phyloP scores from a whole-genome alignment of 2,797 vertebrate genomes.

The Chelonia mydas region DNA sequence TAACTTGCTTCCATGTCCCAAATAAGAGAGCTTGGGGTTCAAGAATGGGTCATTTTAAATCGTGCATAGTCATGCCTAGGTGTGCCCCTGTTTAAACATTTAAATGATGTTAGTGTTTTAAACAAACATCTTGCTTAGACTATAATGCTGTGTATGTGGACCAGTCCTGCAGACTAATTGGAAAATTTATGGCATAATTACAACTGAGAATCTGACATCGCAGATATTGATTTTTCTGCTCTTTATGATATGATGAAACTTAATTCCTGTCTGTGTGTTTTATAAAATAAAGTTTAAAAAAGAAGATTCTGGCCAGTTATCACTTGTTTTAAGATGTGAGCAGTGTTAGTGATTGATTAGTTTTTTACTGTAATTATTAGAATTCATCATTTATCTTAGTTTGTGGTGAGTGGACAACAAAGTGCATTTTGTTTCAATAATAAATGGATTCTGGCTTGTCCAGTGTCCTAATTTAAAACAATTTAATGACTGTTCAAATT shows the following conservation, averaged over 20 bases:
- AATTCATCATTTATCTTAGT: neutral
- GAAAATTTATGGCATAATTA: fast-evolving
- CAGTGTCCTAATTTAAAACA: neutral
- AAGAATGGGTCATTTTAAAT: neutral
- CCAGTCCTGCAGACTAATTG: neutral
- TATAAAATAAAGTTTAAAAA: neutral
- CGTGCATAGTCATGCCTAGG: neutral
- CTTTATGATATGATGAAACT: neutral
- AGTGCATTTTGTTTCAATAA: neutral
- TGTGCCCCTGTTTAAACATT: neutral
- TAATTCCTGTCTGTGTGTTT: neutral
- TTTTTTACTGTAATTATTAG: neutral
- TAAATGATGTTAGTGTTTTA: neutral
- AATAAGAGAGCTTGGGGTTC: neutral
- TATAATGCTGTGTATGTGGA: neutral
- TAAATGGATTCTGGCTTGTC: neutral
- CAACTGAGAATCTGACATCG: neutral
- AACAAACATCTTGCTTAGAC: neutral
- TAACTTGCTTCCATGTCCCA: neutral
- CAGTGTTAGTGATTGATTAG: neutral
- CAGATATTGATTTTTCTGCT: neutral
- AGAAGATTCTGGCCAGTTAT: neutral
- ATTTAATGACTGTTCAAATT: neutral
- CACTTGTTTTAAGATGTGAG: neutral
- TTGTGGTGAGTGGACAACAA: neutral